phyloP scores from a whole-genome alignment of 2,888 invertebrate genomes.

The Mesoligia furuncula region DNA sequence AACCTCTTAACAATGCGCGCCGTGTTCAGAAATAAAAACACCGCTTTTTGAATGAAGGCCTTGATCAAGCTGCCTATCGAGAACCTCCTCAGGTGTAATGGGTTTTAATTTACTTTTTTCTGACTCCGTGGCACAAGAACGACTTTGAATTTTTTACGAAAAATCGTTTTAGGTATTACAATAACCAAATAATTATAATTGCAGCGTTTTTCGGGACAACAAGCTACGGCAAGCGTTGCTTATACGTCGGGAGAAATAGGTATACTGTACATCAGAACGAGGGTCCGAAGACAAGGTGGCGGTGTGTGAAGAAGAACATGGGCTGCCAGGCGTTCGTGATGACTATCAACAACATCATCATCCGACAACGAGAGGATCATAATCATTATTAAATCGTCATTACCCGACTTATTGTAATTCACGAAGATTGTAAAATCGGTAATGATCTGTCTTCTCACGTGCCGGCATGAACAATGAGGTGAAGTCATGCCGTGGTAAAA shows the following conservation, averaged over 20 bases:
- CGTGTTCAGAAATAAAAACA: neutral
- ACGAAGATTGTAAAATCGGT: neutral
- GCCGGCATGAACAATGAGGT: neutral
- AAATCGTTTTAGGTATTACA: slow-evolving; percentile 6
- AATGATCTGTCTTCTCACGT: neutral
- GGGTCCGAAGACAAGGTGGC: slow-evolving; percentile 79
- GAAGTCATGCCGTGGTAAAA: neutral
- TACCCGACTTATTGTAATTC: neutral
- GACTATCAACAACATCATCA: slow-evolving; percentile 75
- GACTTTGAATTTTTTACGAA: neutral
- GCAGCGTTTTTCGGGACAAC: slow-evolving; percentile 80
- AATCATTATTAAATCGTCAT: slow-evolving; percentile 68
- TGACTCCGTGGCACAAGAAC: neutral
- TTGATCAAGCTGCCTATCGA: neutral
- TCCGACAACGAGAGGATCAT: slow-evolving; percentile 72
- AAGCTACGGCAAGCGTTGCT: slow-evolving; percentile 78
- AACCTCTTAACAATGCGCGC: neutral
- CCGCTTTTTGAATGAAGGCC: neutral
- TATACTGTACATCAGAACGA: slow-evolving; percentile 84
- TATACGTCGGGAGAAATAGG: slow-evolving; percentile 76
- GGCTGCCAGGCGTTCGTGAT: slow-evolving; percentile 79
- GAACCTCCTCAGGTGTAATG: no score
- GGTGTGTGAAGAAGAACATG: slow-evolving; percentile 75
- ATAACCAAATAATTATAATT: slow-evolving; percentile 41
- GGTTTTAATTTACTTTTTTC: neutral